Base-by-base conservation (phyloP, 2,888 invertebrate species). In the Lithosia quadra region DNA sequence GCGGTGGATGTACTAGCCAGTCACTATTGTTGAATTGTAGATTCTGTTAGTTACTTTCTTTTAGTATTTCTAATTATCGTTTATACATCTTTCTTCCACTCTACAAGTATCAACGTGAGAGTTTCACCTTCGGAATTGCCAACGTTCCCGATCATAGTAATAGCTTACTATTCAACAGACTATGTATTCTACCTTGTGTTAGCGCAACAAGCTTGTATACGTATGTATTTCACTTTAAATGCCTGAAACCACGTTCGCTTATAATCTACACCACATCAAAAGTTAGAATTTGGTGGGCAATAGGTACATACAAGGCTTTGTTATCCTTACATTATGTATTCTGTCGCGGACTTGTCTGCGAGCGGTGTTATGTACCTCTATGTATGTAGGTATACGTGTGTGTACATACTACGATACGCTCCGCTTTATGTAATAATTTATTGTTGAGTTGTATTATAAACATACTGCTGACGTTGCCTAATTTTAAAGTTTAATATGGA, bases 261-360 rank as follows among this genome's bases (percentile, higher is more conserved):
- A 4, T 84, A 22, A 58, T 80, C 90, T 87, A 72, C 3, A 63
- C 85, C 86, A 79, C 67, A 66, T 65, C 76, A 81, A 81, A 86
- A 88, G 88, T 92, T 92, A 91, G 91, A 92, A 93, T 93, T 94
- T 87, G 91, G 92, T 89, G 91, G 91, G 92, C 92, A 92, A 93
- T 91, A 93, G 89, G 81, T 83, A 83, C 79, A 80, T 81, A 82
- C 83, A 74, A 84, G 88, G 92, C 90, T 90, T 91, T 91, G 92
- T 92, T 91, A 89, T 87, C 84, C 85, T 86, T 86, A 91, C 90
- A 90, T 92, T 90, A 92, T 92, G 87, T 93, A 92, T 92, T 90
- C 89, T 80, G 83, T 78, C 84, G 87, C 83, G 90, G 91, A 92
- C 91, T 86, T 86, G 78, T 80, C 84, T 88, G 76, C 74, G 79